Evolutionary conservation across 2,113 vertebrate genomes (phyloP).

Genomic region (Pelvicachromis taeniatus): DNA sequence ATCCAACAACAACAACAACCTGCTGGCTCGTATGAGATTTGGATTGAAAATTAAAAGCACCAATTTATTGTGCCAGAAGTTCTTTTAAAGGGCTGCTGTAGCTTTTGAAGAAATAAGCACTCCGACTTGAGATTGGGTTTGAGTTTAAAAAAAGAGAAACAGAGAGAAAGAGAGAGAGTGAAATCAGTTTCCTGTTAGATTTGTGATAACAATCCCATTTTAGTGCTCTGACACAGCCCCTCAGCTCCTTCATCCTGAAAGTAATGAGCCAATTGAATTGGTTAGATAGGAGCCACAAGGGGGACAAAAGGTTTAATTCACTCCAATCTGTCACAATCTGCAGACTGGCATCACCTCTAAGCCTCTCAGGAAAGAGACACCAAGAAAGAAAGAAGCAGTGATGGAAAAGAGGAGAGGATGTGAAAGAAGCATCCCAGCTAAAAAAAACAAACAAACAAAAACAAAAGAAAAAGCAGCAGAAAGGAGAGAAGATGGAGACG

Average conservation of each 20-base stretch:
- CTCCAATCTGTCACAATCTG: conserved; percentile 60
- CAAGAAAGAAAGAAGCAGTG: conserved; percentile 7
- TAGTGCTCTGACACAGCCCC: conserved; percentile 31
- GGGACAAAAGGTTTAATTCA: conserved; percentile 61
- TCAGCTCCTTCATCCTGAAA: conserved; percentile 39
- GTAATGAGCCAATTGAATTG: conserved; percentile 54
- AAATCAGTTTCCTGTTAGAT: conserved; percentile 13
- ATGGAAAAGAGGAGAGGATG: neutral
- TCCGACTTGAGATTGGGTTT: neutral
- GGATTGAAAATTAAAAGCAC: neutral
- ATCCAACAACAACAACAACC: neutral
- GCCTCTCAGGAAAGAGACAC: conserved; percentile 8
- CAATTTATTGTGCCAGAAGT: neutral
- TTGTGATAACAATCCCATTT: conserved; percentile 51
- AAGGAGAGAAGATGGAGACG: neutral
- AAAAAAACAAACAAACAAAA: no score
- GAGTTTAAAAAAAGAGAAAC: neutral
- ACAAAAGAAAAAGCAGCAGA: neutral
- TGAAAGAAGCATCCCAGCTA: neutral
- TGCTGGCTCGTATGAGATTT: neutral
- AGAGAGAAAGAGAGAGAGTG: neutral
- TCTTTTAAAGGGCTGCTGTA: neutral
- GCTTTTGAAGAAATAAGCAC: neutral
- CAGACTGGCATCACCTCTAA: conserved; percentile 43
- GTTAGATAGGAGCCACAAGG: conserved; percentile 51